Percentiles rank a stretch among this genome's conserved stretches.
Evolutionary conservation across 2,113 vertebrate species (phyloP).

Genomic region (Eudorcas thomsonii): DNA sequence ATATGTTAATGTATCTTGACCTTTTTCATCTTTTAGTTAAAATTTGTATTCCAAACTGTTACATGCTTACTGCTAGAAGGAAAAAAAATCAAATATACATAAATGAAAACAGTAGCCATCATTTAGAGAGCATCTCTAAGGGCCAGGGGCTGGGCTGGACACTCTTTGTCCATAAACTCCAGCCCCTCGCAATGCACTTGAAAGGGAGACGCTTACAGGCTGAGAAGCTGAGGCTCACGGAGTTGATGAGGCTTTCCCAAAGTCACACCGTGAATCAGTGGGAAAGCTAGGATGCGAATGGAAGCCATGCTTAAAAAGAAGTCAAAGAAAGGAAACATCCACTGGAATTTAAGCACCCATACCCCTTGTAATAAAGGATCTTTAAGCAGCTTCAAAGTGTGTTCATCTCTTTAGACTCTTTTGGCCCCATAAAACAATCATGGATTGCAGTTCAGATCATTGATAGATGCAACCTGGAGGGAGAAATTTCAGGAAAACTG

Average conservation of each 20-base stretch:
- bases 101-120: background rate
- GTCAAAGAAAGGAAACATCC: background rate
- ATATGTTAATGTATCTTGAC: background rate
- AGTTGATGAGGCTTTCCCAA: background rate
- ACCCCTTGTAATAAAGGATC: slow-evolving; percentile 51
- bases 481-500: slow-evolving; percentile 43
- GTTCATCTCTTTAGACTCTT: slow-evolving; percentile 41
- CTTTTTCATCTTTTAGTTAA: slow-evolving; percentile 2
- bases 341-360: slow-evolving; percentile 55
- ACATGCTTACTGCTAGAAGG: background rate
- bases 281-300: background rate
- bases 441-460: slow-evolving; percentile 36
- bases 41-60: background rate
- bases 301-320: background rate
- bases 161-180: too few species aligned
- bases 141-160: background rate
- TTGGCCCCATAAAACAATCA: slow-evolving; percentile 40
- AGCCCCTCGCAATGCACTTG: background rate
- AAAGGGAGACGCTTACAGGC: background rate
- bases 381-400: slow-evolving; percentile 57
- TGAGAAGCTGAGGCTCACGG: background rate
- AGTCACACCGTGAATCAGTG: background rate
- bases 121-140: background rate
- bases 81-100: background rate
- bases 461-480: slow-evolving; percentile 22